Evolutionary conservation across 2,113 vertebrate species (phyloP).

Genomic region (zebrafish (Danio rerio)): DNA sequence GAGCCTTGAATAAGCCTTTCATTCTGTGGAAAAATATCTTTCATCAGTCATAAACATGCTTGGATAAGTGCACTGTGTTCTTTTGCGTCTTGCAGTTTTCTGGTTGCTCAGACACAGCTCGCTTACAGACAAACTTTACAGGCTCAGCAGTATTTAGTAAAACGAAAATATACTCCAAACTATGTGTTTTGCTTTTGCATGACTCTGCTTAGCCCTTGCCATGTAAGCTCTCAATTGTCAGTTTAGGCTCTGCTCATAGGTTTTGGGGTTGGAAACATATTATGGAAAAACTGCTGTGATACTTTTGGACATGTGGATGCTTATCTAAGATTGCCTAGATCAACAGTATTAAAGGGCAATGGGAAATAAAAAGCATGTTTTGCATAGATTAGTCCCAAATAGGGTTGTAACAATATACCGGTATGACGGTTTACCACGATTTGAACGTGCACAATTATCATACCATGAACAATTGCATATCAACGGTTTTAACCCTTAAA

Average conservation of each 20-base stretch:
- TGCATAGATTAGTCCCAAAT: slow-evolving; percentile 30
- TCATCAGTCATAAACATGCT: slow-evolving; percentile 40
- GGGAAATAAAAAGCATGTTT: slow-evolving; percentile 53
- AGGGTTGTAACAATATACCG: too few relatives aligned
- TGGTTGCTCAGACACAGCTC: slow-evolving; percentile 14
- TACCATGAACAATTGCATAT: too few relatives aligned
- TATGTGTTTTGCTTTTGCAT: slow-evolving; percentile 52
- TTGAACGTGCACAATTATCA: too few relatives aligned
- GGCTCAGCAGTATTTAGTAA: slow-evolving; percentile 20
- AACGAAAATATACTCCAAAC: slow-evolving; percentile 41
- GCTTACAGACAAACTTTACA: slow-evolving; percentile 14
- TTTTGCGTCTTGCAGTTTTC: slow-evolving; percentile 29
- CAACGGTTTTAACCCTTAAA: too few relatives aligned
- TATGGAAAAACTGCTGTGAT: slow-evolving; percentile 64
- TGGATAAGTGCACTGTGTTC: slow-evolving; percentile 29
- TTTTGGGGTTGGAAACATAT: slow-evolving; percentile 63
- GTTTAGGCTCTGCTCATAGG: slow-evolving; percentile 66
- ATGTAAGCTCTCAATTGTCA: slow-evolving; percentile 59
- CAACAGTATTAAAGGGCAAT: slow-evolving; percentile 59
- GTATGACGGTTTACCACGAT: too few relatives aligned
- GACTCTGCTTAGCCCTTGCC: slow-evolving; percentile 18
- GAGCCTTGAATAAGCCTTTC: slow-evolving; percentile 6
- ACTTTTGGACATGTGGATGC: slow-evolving; percentile 62
- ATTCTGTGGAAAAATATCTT: slow-evolving; percentile 17
- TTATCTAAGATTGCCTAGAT: slow-evolving; percentile 67